Evolutionary conservation across 2,113 vertebrate genomes (phyloP).

Genomic region (Danio rerio): GRCz12tu NC_133177.1:44791501-44792000

Average conservation of each 20-base stretch:
- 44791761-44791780: not conserved
- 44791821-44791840: not conserved
- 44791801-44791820: not conserved
- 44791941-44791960: not conserved
- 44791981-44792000: not conserved
- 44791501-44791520: slow-evolving; percentile 46
- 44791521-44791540: slow-evolving; percentile 56
- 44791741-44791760: slow-evolving; percentile 51
- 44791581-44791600: slow-evolving; percentile 62
- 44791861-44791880: not conserved
- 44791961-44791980: slow-evolving; percentile 3
- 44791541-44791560: slow-evolving; percentile 39
- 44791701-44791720: slow-evolving; percentile 30
- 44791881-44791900: not conserved
- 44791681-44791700: slow-evolving; percentile 12
- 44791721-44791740: slow-evolving; percentile 12
- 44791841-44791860: slow-evolving; percentile 12
- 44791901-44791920: slow-evolving; percentile 1
- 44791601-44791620: slow-evolving; percentile 46
- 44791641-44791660: slow-evolving; percentile 49
- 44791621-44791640: slow-evolving; percentile 30
- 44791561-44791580: slow-evolving; percentile 55
- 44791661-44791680: slow-evolving; percentile 56
- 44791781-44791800: slow-evolving; percentile 45
- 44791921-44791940: slow-evolving; percentile 7